Evolutionary conservation across 2,113 vertebrate species (phyloP), one percentile per base, ranked within the genome.

Genomic region (Daboia siamensis): DNA sequence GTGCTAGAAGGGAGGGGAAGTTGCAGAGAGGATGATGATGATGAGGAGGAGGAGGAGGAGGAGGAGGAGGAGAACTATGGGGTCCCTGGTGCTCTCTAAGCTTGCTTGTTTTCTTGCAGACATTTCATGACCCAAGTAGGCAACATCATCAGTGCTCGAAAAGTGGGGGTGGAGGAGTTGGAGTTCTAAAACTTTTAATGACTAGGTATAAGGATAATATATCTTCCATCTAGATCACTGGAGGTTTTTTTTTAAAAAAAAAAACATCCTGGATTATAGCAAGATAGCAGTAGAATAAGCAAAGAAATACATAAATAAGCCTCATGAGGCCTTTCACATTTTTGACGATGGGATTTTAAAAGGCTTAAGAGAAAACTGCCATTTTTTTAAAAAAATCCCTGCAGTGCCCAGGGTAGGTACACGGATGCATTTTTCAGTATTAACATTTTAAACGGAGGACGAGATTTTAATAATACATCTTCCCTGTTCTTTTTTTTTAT

Each of bases 371-470:
- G 59, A 12, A 61, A 64, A 87, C 33, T 87, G 8, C 21, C 90
- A 39, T 54, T 29, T 48, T 46, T 52, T 29, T 17, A 44, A 87
- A 39, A 39, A 39, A 39, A 33, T 87, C 51, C 80, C 11, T 46
- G 44, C 17, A 48, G 44, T 4, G 80, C 90, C 39, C 55, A 86
- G 51, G 17, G n/a, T 64, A 33, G 6, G 5, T 3, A 33, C n/a
- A 33, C 6, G 5, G 15, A 17, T 74, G 64, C 15, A 1, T 95
- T 95, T 97, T 95, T 94, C 95, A 94, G 94, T 94, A 95, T 97
- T 94, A 94, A 93, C 93, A 86, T 94, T 89, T 96, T 96, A 95
- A 96, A 96, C 95, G 96, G 96, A 88, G 92, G 93, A 23, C 87
- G 87, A 94, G 94, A 96, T 95, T 97, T 91, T 94, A 94, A 93